Evolutionary conservation across 2,888 invertebrate species (phyloP), one percentile per base, ranked within the genome.

Genomic region (Tiliacea aurago): DNA sequence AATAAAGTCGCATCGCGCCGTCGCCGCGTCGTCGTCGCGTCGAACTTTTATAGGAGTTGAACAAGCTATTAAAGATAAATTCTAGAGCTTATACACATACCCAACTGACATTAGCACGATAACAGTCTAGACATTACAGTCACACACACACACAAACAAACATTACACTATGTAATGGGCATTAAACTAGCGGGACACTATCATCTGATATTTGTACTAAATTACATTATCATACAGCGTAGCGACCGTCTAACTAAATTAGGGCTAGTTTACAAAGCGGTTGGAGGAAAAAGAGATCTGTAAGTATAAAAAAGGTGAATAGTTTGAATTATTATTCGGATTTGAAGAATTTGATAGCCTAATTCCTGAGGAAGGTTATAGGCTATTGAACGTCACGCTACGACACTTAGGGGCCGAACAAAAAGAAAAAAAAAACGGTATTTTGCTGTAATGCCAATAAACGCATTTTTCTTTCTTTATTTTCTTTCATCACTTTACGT

Each of bases 131-230:
- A 45, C 33, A 47, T 56, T n/a, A 71, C 51, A 80, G 49, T 15
- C 49, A 56, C 23, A 65, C 59, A 55, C 33, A n/a, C 49, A 49
- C 64, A 37, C 51, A 49, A 47, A 43, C 53, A 72, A 45, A 56
- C 66, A 83, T 81, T 68, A 67, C 67, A 68, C 37, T 61, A 43
- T 58, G 70, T 82, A 76, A 61, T 73, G 70, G 59, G 37, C 76
- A 74, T 78, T 76, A 73, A 43, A 59, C 61, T 66, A 64, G 63
- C 63, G 11, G 33, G 56, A 66, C 77, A 55, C 73, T 80, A 80
- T 73, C 64, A 78, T 71, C 77, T 71, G 72, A 84, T 84, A 86
- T 78, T 86, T 80, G 83, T 73, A 75, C 68, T 85, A 86, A 82
- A 86, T 85, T 78, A 72, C 61, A 73, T 76, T 86, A 82, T 63